Evolutionary conservation across 2,797 vertebrate genomes (phyloP).

Genomic region (Spondyliosoma cantharus): DNA sequence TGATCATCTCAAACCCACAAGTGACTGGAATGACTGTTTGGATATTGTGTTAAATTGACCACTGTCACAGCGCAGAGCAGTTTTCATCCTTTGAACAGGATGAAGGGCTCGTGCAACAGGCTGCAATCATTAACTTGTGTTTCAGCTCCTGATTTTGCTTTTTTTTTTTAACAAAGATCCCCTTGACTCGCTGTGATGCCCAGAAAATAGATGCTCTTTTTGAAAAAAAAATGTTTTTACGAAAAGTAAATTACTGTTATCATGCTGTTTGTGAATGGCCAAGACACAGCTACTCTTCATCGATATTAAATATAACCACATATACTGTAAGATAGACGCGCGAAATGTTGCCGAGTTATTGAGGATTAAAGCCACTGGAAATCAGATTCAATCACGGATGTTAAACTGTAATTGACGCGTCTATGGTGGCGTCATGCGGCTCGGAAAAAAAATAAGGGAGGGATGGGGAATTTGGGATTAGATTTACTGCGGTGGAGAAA

Average conservation of each 20-base stretch:
- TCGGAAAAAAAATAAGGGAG: slow-evolving; percentile 27
- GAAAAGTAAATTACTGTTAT: too few species aligned
- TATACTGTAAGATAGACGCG: not conserved
- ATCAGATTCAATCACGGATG: slow-evolving; percentile 49
- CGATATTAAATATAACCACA: too few species aligned
- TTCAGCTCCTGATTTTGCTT: slow-evolving; percentile 24
- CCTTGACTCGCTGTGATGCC: not conserved
- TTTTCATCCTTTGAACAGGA: slow-evolving; percentile 1
- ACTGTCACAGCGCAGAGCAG: not conserved
- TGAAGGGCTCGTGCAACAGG: slow-evolving; percentile 8
- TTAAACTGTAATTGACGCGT: slow-evolving; percentile 58
- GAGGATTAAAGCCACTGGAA: slow-evolving; percentile 37
- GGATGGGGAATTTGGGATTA: slow-evolving; percentile 35
- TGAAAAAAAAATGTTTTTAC: too few species aligned
- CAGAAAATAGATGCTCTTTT: not conserved
- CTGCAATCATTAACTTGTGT: not conserved
- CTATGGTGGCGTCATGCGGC: slow-evolving; percentile 33
- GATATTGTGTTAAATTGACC: slow-evolving; percentile 23
- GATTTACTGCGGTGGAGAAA: slow-evolving; percentile 45
- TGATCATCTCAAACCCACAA: slow-evolving; percentile 1
- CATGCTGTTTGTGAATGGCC: too few species aligned
- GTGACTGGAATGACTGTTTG: not conserved
- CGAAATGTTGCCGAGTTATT: slow-evolving; percentile 25
- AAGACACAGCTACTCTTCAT: too few species aligned
- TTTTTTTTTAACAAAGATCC: not conserved